Conservation (phyloP, 2,888 invertebrate genomes). For the Endomychus coccineus region DNA sequence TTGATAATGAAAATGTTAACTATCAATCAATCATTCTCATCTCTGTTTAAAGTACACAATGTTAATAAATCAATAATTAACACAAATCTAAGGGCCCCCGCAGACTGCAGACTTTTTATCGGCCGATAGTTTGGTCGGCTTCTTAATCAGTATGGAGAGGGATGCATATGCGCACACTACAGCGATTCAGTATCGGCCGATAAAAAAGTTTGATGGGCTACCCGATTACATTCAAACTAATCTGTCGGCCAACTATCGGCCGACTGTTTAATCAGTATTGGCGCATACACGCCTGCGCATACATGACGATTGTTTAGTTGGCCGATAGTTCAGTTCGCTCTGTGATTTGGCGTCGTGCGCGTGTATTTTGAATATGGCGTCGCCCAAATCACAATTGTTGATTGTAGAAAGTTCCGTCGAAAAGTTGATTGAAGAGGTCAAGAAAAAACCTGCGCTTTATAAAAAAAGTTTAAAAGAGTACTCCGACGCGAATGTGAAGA, state of each 20-base stretch:
- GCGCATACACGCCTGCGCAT: too few species aligned
- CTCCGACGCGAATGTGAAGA: constrained; percentile 46
- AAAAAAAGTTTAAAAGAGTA: constrained; percentile 27
- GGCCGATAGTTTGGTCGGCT: too few species aligned
- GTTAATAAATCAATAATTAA: too few species aligned
- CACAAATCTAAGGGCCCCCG: too few species aligned
- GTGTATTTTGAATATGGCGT: constrained; percentile 7
- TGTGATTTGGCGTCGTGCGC: constrained; percentile 9
- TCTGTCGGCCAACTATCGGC: constrained; percentile 15
- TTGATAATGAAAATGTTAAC: too few species aligned
- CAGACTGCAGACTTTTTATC: too few species aligned
- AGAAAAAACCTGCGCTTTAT: too few species aligned
- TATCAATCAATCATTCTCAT: too few species aligned
- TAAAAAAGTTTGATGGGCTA: constrained; percentile 16
- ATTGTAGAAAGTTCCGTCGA: constrained; percentile 8
- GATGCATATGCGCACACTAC: constrained; percentile 15
- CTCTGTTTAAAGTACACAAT: too few species aligned
- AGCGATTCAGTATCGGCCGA: constrained; percentile 16
- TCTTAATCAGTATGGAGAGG: constrained; percentile 11
- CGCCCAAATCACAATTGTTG: constrained; percentile 7
- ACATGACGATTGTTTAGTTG: constrained; percentile 12
- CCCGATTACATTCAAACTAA: constrained; percentile 14
- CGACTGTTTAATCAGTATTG: constrained; percentile 14
- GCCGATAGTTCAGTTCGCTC: too few species aligned
- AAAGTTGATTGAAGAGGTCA: constrained; percentile 7